Evolutionary conservation across 1,140 invertebrate species (phyloP), one percentile per base, ranked within the genome.

Genomic region (Drosophila ficusphila): DNA sequence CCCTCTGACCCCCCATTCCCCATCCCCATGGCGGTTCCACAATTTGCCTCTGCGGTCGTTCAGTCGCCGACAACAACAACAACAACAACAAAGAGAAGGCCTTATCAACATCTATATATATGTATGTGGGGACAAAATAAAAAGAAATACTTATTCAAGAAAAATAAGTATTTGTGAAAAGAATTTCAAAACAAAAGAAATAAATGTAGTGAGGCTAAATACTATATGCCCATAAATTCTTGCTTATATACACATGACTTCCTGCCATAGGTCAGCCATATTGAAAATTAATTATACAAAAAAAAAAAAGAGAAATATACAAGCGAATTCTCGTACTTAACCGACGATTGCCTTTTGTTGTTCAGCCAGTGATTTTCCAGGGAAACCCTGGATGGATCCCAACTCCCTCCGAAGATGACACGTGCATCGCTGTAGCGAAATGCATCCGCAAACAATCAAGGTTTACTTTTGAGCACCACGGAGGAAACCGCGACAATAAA

Each of bases 151-250:
- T 53, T 78, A 67, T 54, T 62, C 64, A 72, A 51, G 60, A 82
- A 67, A 75, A 57, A 81, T 56, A 73, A 73, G 72, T 39, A 44
- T 42, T 57, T 68, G 47, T 46, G 67, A 42, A 25, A 65, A 81
- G 76, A 85, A 79, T 85, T 85, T 61, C 44, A 85, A 85, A 86
- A 85, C 81, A 85, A 85, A 79, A 86, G 81, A 85, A 79, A 79
- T 76, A 76, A 72, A 72, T 62, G 27, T 53, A 73, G 51, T 69
- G 44, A 21, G 33, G 42, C 33, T 25, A 6, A 31, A 75, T 61
- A 69, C 36, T 44, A 57, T 73, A 34, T 76, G 33, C 21, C 33
- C 18, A 38, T 49, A 44, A 39, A 34, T 56, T 47, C 36, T 48
- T 34, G 33, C 18, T 25, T 49, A 54, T 38, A 41, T 16, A 36